phyloP scores from a whole-genome alignment of 92 coral and sea anemone genomes.

The Heliopora coerulea region DNA sequence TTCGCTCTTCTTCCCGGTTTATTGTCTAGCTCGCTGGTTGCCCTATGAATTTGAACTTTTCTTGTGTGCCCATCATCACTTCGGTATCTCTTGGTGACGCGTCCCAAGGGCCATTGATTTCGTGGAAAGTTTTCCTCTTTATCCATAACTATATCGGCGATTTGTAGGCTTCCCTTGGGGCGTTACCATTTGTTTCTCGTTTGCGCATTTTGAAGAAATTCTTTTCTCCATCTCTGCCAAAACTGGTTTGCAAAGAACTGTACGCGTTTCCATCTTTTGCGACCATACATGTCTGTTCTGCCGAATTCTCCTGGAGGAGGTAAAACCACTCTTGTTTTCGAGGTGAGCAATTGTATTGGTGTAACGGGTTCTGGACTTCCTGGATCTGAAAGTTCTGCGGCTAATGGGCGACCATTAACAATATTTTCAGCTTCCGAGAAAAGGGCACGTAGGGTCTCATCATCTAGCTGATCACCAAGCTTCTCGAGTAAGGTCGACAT shows the following conservation, averaged over 20 bases:
- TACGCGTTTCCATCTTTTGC: slow-evolving; percentile 31
- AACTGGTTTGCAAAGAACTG: slow-evolving; percentile 38
- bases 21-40: slow-evolving; percentile 32
- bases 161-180: slow-evolving; percentile 11
- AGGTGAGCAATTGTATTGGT: slow-evolving; percentile 33
- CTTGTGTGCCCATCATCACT: slow-evolving; percentile 31
- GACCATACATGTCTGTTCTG: slow-evolving; percentile 25
- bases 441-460: slow-evolving; percentile 33
- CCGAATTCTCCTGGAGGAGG: slow-evolving; percentile 31
- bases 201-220: slow-evolving; percentile 36
- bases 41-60: slow-evolving; percentile 37
- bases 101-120: slow-evolving; percentile 44
- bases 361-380: slow-evolving; percentile 44
- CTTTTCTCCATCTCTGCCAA: slow-evolving; percentile 38
- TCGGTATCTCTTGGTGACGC: slow-evolving; percentile 26
- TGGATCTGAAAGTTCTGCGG: slow-evolving; percentile 9
- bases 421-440: slow-evolving; percentile 28
- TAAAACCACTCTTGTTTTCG: slow-evolving; percentile 26
- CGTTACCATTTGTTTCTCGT: slow-evolving; percentile 32
- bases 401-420: slow-evolving; percentile 17
- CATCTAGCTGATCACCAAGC: slow-evolving; percentile 32
- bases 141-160: slow-evolving; percentile 39
- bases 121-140: slow-evolving; percentile 40
- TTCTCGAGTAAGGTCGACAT: slow-evolving; percentile 3
- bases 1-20: slow-evolving; percentile 32